phyloP scores from a whole-genome alignment of 2,888 invertebrate genomes.

The Caenorhabditis sulstoni region DNA sequence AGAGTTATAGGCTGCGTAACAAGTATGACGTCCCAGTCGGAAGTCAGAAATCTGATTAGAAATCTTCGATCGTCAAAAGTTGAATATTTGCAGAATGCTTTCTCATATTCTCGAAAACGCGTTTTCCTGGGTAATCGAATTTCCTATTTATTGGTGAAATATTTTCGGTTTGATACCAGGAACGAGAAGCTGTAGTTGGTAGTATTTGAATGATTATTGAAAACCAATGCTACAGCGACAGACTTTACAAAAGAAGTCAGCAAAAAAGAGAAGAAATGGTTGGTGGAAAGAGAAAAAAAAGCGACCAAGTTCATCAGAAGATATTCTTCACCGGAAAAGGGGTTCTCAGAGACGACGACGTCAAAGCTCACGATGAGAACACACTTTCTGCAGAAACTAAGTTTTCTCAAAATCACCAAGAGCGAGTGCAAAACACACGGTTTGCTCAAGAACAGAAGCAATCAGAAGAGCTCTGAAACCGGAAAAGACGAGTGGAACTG shows the following conservation, averaged over 20 bases:
- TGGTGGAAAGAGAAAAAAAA: not conserved
- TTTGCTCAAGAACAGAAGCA: not conserved
- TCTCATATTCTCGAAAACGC: too few relatives aligned
- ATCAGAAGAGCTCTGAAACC: not conserved
- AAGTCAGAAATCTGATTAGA: not conserved
- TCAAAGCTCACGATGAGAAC: slow-evolving; percentile 39
- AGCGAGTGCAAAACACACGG: slow-evolving; percentile 8
- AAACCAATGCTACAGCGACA: too few relatives aligned
- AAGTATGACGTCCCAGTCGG: not conserved
- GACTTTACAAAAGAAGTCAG: not conserved
- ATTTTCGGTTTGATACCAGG: too few relatives aligned
- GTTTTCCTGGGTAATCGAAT: not conserved
- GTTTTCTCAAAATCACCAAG: slow-evolving; percentile 4
- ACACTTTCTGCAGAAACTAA: slow-evolving; percentile 33
- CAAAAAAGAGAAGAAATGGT: not conserved
- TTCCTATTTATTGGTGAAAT: slow-evolving; percentile 2
- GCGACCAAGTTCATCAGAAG: slow-evolving; percentile 43
- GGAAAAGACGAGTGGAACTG: slow-evolving; percentile 13
- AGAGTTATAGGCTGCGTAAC: too few relatives aligned
- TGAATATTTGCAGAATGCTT: not conserved
- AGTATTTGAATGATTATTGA: too few relatives aligned
- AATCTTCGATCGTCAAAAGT: slow-evolving; percentile 12
- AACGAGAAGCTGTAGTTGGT: not conserved
- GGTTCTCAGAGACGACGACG: slow-evolving; percentile 17
- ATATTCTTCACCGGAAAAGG: slow-evolving; percentile 55